Percentiles rank a stretch among this genome's conserved stretches.
phyloP scores from a whole-genome alignment of 2,113 vertebrate species.

The Thunnus thynnus region DNA sequence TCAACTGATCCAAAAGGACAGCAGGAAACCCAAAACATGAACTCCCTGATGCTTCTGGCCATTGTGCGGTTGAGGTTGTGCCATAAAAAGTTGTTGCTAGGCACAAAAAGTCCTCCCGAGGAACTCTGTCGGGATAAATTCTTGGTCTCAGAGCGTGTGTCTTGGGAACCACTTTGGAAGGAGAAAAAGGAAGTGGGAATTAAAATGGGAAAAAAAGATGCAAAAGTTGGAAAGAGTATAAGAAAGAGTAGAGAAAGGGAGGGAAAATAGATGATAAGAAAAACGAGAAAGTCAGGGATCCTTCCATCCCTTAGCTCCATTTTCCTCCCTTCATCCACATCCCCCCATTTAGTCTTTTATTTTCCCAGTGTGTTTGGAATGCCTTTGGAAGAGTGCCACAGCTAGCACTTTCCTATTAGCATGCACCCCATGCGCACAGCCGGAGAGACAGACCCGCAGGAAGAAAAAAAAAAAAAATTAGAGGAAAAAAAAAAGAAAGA shows the following conservation, averaged over 20 bases:
- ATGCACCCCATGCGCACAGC: slow-evolving; percentile 64
- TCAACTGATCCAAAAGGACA: slow-evolving; percentile 58
- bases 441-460: slow-evolving; percentile 58
- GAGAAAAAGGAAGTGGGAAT: slow-evolving; percentile 46
- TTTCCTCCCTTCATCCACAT: slow-evolving; percentile 49
- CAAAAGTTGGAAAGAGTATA: slow-evolving; percentile 37
- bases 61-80: slow-evolving; percentile 41
- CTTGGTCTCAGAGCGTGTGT: slow-evolving; percentile 34
- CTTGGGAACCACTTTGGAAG: slow-evolving; percentile 57
- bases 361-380: slow-evolving; percentile 62
- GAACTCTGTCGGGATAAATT: slow-evolving; percentile 40
- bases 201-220: slow-evolving; percentile 12
- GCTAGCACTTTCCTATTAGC: slow-evolving; percentile 72
- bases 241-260: slow-evolving; percentile 16
- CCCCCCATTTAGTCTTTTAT: slow-evolving; percentile 36
- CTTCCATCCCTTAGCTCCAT: slow-evolving; percentile 36
- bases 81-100: slow-evolving; percentile 61
- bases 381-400: slow-evolving; percentile 71
- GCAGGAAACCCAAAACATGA: slow-evolving; percentile 47
- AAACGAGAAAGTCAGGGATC: slow-evolving; percentile 36
- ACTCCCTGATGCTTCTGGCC: slow-evolving; percentile 39
- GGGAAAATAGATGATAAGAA: slow-evolving; percentile 34
- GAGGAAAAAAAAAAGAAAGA: slow-evolving; percentile 53
- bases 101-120: slow-evolving; percentile 36
- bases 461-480: slow-evolving; percentile 19